A percentile compares a stretch with the other conserved stretches of the same genome.
These are phyloP conservation scores for Protobothrops mucrosquamatus DNA, from an alignment of 2,113 vertebrate genomes.

Conservation along the genomic window DNA sequence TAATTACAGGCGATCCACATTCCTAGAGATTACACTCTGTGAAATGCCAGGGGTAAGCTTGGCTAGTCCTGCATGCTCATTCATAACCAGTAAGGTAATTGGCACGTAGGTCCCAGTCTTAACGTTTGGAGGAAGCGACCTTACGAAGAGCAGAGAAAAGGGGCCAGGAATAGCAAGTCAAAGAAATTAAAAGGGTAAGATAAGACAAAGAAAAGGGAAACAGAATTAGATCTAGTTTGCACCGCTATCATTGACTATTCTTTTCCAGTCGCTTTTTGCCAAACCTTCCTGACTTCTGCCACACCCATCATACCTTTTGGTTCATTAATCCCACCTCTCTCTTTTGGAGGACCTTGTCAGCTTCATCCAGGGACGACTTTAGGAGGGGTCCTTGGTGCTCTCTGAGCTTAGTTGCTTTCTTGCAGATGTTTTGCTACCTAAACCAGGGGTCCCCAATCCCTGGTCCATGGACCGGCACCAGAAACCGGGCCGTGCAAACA, in stretches of 20 bases:
- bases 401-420: neutral
- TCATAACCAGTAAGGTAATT: neutral
- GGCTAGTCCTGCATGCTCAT: slow-evolving; percentile 34
- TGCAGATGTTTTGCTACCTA: neutral
- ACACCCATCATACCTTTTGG: neutral
- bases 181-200: neutral
- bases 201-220: neutral
- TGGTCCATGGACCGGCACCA: too few species aligned
- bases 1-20: neutral
- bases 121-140: neutral
- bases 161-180: neutral
- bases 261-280: neutral
- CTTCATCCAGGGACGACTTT: neutral
- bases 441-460: neutral
- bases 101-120: neutral
- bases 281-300: neutral
- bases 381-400: neutral
- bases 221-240: neutral
- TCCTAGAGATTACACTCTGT: neutral
- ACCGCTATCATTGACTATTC: neutral
- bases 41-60: neutral
- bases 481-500: too few species aligned
- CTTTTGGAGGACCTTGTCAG: neutral
- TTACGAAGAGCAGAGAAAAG: neutral
- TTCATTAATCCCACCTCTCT: neutral